These are phyloP conservation scores for Trilocha varians DNA, from an alignment of 2,888 invertebrate genomes.

Conservation along the genomic window DNA sequence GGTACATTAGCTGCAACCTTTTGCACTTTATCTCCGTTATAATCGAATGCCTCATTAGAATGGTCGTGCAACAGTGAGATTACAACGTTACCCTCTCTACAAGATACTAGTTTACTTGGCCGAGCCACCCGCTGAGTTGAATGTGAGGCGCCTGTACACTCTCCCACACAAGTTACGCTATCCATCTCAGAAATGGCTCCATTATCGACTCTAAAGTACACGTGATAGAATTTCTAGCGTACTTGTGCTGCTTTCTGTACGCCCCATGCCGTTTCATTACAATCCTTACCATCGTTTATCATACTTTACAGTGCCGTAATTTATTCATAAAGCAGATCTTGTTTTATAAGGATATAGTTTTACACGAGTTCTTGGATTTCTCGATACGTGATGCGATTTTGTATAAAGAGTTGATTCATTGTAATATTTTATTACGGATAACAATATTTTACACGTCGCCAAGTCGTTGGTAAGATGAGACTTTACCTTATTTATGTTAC, in stretches of 20 bases:
- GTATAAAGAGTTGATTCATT: slow-evolving; percentile 52
- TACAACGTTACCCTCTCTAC: slow-evolving; percentile 61
- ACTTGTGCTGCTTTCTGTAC: slow-evolving; percentile 40
- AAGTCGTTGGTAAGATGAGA: slow-evolving; percentile 51
- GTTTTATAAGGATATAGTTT: slow-evolving; percentile 59
- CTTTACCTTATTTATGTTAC: slow-evolving; percentile 46
- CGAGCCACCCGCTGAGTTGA: slow-evolving; percentile 63
- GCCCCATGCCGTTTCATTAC: slow-evolving; percentile 62
- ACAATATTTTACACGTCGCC: slow-evolving; percentile 68
- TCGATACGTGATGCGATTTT: slow-evolving; percentile 60
- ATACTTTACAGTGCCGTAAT: slow-evolving; percentile 70
- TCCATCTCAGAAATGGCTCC: slow-evolving; percentile 24
- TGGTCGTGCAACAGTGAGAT: slow-evolving; percentile 54
- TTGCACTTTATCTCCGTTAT: slow-evolving; percentile 16
- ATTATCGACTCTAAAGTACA: slow-evolving; percentile 29
- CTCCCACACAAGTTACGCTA: slow-evolving; percentile 39
- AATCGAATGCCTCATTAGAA: slow-evolving; percentile 34
- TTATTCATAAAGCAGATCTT: slow-evolving; percentile 61
- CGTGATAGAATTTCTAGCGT: slow-evolving; percentile 19
- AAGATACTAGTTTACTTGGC: slow-evolving; percentile 63
- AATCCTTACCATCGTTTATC: slow-evolving; percentile 66
- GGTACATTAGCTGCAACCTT: slow-evolving; percentile 18
- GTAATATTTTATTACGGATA: slow-evolving; percentile 56
- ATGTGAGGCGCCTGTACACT: slow-evolving; percentile 59
- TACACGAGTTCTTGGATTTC: slow-evolving; percentile 64